Percentiles rank a stretch among this genome's conserved stretches.
Conservation (phyloP, 2,113 vertebrate genomes). For the Lamprologus sp. region DNA sequence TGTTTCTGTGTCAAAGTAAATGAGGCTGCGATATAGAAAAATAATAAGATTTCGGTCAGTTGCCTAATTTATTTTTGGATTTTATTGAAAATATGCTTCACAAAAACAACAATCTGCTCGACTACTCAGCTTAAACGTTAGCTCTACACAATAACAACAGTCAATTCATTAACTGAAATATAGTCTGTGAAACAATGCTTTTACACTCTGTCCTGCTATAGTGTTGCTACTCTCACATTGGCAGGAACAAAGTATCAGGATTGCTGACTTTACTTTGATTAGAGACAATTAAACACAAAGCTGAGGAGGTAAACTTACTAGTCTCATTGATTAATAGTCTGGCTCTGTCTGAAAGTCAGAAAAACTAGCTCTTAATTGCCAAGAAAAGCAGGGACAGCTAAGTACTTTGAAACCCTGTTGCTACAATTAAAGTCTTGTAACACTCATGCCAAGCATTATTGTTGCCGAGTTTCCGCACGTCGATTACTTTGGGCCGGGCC, state of each 20-base stretch:
- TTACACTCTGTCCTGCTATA: accelerated
- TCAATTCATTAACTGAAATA: not conserved
- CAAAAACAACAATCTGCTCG: not conserved
- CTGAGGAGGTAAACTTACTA: not conserved
- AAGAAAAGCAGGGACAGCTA: not conserved
- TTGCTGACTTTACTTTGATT: not conserved
- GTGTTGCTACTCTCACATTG: not conserved
- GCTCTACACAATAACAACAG: not conserved
- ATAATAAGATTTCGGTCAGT: accelerated
- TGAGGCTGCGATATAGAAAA: not conserved
- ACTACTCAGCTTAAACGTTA: accelerated
- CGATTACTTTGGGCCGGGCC: too few species aligned
- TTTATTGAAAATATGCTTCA: not conserved
- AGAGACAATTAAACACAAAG: not conserved
- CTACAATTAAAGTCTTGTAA: too few species aligned
- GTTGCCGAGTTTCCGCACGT: too few species aligned
- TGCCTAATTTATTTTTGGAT: accelerated
- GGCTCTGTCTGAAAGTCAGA: not conserved
- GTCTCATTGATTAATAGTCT: accelerated
- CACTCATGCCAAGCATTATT: too few species aligned
- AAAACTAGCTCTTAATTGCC: not conserved
- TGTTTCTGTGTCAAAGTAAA: not conserved
- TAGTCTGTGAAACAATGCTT: not conserved
- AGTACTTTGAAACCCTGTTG: not conserved
- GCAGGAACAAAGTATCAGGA: not conserved